These are phyloP conservation scores for Linurgus olivaceus DNA, from an alignment of 2,797 vertebrate species.

Conservation along the genomic window DNA sequence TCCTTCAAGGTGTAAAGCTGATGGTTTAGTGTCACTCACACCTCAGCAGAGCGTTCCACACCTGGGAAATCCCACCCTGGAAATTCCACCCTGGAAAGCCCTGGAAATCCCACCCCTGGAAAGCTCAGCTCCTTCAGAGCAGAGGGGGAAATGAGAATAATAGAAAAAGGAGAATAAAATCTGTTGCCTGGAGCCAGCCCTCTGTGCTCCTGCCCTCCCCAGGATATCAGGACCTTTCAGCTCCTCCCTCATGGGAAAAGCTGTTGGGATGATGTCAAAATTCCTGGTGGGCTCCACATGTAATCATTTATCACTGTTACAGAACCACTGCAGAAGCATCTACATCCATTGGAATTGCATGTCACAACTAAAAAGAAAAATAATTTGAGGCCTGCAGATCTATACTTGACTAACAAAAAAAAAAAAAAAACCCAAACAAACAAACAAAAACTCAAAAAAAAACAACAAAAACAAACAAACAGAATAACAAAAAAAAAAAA, in stretches of 20 bases:
- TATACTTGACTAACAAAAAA: neutral
- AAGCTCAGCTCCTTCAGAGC: neutral
- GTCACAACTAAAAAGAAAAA: neutral
- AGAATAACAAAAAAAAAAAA: too few species aligned
- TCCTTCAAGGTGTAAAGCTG: neutral
- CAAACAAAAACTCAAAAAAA: neutral
- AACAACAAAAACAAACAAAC: neutral
- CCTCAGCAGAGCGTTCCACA: neutral
- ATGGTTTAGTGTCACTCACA: neutral
- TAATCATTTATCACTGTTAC: neutral
- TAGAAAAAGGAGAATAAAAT: neutral
- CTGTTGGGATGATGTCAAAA: neutral
- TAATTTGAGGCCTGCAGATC: neutral
- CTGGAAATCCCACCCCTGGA: neutral
- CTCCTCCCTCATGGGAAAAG: neutral
- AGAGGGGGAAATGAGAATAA: neutral
- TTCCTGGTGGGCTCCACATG: neutral
- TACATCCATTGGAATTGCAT: neutral
- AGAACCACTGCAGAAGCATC: neutral
- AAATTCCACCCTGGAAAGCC: too few species aligned
- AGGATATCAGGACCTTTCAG: neutral
- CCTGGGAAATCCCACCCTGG: neutral
- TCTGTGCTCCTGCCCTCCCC: fast-evolving
- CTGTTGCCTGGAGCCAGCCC: neutral
- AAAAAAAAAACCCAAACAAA: too few species aligned